Evolutionary conservation across 2,797 vertebrate species (phyloP).

Genomic region (Chaetophractus vellerosus): DNA sequence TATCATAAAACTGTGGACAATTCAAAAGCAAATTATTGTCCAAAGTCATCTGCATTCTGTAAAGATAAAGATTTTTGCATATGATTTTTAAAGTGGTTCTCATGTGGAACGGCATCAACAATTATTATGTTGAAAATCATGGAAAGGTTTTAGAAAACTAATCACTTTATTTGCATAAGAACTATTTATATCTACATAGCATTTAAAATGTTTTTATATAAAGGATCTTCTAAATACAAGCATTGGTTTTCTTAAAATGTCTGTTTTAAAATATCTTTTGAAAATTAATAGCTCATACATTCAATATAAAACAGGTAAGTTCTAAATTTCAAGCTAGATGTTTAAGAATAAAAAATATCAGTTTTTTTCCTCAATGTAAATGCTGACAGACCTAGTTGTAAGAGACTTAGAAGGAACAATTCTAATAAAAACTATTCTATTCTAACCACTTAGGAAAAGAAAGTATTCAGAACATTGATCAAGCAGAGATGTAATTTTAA

Average conservation of each 20-base stretch:
- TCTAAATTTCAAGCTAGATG: slow-evolving; percentile 71
- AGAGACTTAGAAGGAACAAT: slow-evolving; percentile 51
- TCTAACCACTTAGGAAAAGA: slow-evolving; percentile 67
- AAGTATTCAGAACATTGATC: slow-evolving; percentile 64
- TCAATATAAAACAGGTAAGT: slow-evolving; percentile 34
- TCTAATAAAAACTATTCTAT: slow-evolving; percentile 76
- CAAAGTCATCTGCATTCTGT: slow-evolving; percentile 21
- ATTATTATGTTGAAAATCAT: slow-evolving; percentile 46
- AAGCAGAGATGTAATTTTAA: slow-evolving; percentile 66
- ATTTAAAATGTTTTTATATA: slow-evolving; percentile 54
- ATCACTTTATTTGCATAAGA: slow-evolving; percentile 39
- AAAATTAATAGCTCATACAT: slow-evolving; percentile 65
- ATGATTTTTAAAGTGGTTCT: slow-evolving; percentile 51
- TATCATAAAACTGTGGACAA: slow-evolving; percentile 59
- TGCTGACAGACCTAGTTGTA: slow-evolving; percentile 60
- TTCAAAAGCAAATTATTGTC: slow-evolving; percentile 63
- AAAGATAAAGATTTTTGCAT: slow-evolving; percentile 58
- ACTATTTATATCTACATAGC: not conserved
- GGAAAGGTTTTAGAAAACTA: slow-evolving; percentile 40
- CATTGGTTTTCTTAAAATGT: slow-evolving; percentile 26
- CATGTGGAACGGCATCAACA: slow-evolving; percentile 26
- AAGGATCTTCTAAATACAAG: slow-evolving; percentile 52
- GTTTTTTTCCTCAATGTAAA: slow-evolving; percentile 61
- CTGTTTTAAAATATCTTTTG: slow-evolving; percentile 48
- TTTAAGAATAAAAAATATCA: slow-evolving; percentile 61